Percentiles rank a stretch among this genome's conserved stretches.
These are phyloP conservation scores for Timema cristinae DNA, from an alignment of 2,888 invertebrate species.

Conservation along the genomic window DNA sequence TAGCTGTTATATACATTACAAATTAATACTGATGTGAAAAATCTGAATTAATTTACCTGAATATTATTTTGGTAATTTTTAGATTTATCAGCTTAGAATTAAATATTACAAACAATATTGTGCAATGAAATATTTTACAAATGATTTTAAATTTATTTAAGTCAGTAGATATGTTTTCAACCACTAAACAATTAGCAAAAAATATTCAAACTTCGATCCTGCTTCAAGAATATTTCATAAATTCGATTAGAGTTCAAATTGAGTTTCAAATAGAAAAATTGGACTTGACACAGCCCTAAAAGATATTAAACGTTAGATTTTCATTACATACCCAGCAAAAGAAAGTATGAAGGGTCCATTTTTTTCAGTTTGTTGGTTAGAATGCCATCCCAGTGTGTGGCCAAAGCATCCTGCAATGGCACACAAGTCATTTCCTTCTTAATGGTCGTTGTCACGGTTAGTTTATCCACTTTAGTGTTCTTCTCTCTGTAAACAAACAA, in stretches of 20 bases:
- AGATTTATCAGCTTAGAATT: too few species aligned
- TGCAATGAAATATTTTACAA: too few species aligned
- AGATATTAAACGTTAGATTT: background rate
- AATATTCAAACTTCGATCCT: too few species aligned
- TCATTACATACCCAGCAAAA: slow-evolving; percentile 55
- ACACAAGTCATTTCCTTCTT: slow-evolving; percentile 63
- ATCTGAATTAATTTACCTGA: background rate
- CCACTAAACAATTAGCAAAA: too few species aligned
- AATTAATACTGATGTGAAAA: background rate
- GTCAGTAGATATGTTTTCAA: background rate
- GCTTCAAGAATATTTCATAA: too few species aligned
- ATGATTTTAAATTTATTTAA: too few species aligned
- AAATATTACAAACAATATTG: too few species aligned
- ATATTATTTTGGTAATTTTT: too few species aligned
- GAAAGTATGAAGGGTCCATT: slow-evolving; percentile 68
- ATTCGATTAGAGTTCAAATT: too few species aligned
- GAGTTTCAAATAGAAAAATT: too few species aligned
- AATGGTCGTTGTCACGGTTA: slow-evolving; percentile 55
- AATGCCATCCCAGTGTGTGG: slow-evolving; percentile 60
- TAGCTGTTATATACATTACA: too few species aligned
- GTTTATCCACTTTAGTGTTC: slow-evolving; percentile 48
- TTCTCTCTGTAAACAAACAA: slow-evolving; percentile 30
- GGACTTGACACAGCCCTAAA: background rate
- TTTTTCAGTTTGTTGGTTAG: slow-evolving; percentile 60
- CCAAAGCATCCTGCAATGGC: slow-evolving; percentile 62